phyloP scores from a whole-genome alignment of 1,140 invertebrate genomes.

The Nasonia vitripennis region DNA sequence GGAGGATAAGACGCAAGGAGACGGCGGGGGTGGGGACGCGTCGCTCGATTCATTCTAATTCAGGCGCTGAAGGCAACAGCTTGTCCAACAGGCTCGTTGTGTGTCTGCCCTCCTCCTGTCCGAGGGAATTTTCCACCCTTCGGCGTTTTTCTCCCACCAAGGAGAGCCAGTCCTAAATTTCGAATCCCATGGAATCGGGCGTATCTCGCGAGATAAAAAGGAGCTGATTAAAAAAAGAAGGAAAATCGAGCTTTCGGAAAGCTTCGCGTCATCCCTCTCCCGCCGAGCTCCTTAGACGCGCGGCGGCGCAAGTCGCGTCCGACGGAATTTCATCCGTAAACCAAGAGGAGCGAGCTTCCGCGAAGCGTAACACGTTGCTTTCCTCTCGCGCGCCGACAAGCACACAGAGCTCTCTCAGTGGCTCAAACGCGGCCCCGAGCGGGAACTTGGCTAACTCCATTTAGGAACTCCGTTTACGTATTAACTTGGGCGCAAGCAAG shows the following conservation, averaged over 20 bases:
- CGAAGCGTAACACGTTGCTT: not conserved
- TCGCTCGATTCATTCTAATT: conserved; percentile 74
- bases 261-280: not conserved
- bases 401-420: not conserved
- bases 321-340: conserved; percentile 30
- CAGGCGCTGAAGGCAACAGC: conserved; percentile 73
- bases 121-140: not conserved
- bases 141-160: not conserved
- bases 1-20: not conserved
- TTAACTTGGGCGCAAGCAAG: conserved; percentile 39
- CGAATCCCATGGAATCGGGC: not conserved
- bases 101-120: conserved; percentile 57
- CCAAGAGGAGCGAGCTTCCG: not conserved
- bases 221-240: not conserved
- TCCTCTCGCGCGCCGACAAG: not conserved
- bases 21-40: not conserved
- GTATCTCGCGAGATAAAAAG: not conserved
- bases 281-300: not conserved
- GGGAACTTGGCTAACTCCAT: conserved; percentile 44
- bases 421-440: conserved; percentile 32
- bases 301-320: not conserved
- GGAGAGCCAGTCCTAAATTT: not conserved
- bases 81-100: conserved; percentile 71
- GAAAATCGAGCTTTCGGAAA: too few species aligned
- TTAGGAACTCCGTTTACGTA: conserved; percentile 49